Evolutionary conservation across 2,113 vertebrate species (phyloP).

Genomic region (Platichthys stellatus): DNA sequence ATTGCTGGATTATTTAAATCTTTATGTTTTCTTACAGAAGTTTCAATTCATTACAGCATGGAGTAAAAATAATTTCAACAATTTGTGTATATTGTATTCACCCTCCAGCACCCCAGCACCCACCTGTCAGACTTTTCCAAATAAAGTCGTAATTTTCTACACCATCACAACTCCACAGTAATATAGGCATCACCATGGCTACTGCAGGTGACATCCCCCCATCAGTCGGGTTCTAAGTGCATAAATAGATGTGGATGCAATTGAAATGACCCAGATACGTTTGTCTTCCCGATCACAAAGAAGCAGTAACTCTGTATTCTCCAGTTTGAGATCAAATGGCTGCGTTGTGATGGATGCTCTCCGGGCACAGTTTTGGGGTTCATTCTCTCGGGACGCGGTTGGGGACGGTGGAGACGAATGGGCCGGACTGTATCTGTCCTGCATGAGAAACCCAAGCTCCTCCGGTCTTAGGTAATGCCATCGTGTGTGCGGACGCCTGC

Average conservation of each 20-base stretch:
- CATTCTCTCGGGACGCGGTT: conserved; percentile 1
- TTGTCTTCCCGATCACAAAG: not conserved
- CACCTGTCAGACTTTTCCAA: not conserved
- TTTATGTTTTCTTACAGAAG: too few relatives aligned
- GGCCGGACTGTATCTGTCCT: conserved; percentile 46
- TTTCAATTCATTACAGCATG: too few relatives aligned
- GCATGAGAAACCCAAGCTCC: conserved; percentile 70
- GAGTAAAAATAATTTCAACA: not conserved
- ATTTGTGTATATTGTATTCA: not conserved
- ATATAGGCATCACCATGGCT: too few relatives aligned
- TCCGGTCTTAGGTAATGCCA: conserved; percentile 70
- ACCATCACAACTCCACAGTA: too few relatives aligned
- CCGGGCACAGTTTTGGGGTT: not conserved
- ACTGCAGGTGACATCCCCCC: too few relatives aligned
- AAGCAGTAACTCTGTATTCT: not conserved
- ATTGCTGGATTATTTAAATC: too few relatives aligned
- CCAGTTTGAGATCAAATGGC: not conserved
- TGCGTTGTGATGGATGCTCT: not conserved
- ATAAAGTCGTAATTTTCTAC: not conserved
- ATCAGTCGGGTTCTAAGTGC: too few relatives aligned
- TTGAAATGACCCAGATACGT: too few relatives aligned
- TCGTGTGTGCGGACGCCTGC: conserved; percentile 35
- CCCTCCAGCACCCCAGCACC: not conserved
- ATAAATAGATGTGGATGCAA: too few relatives aligned
- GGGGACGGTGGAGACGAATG: conserved; percentile 27